phyloP scores from a whole-genome alignment of 1,140 invertebrate genomes.

The Oscheius sp. region DNA sequence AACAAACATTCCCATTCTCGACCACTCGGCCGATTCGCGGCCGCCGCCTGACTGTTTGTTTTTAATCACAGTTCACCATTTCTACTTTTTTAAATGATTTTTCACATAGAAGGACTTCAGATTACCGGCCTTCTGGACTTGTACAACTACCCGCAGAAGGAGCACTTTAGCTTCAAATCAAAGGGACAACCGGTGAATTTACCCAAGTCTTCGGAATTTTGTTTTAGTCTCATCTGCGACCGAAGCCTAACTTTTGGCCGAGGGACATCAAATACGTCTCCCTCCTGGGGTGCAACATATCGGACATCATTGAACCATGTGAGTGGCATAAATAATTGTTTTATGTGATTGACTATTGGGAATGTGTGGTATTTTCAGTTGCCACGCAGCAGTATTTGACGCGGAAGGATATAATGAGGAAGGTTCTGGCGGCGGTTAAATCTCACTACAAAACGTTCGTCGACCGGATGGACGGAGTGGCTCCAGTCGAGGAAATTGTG shows the following conservation, averaged over 20 bases:
- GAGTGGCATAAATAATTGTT: background rate
- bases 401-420: background rate
- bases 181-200: background rate
- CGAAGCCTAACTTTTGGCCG: background rate
- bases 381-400: background rate
- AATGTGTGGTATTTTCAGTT: background rate
- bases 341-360: background rate
- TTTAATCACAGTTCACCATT: too few relatives aligned
- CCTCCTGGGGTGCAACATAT: background rate
- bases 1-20: background rate
- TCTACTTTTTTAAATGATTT: too few relatives aligned
- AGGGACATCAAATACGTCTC: background rate
- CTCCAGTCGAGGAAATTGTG: too few relatives aligned
- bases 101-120: too few relatives aligned
- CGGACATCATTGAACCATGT: too few relatives aligned
- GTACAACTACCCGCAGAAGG: conserved; percentile 1
- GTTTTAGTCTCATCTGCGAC: background rate
- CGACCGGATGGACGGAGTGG: background rate
- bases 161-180: conserved; percentile 2
- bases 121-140: background rate
- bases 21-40: too few relatives aligned
- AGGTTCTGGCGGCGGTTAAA: background rate
- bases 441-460: background rate
- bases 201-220: background rate
- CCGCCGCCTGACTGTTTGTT: too few relatives aligned